These are phyloP conservation scores for Drosophila takahashii DNA, from an alignment of 1,140 invertebrate genomes.

Conservation along the genomic window DNA sequence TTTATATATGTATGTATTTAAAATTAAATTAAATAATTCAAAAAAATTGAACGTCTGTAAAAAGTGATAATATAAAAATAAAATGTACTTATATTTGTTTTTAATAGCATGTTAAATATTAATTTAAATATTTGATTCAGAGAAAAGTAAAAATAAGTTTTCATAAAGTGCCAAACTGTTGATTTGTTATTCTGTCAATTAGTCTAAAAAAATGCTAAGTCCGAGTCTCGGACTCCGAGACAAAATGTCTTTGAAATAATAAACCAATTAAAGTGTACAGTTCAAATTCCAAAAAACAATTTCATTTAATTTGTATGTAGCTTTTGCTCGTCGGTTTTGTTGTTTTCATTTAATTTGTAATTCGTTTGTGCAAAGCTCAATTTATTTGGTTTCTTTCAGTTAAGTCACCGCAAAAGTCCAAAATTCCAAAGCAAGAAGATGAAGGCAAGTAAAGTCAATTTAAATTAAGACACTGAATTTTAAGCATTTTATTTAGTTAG, in stretches of 20 bases:
- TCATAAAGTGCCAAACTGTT: neutral
- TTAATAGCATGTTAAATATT: no score
- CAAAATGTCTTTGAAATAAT: neutral
- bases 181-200: slow-evolving; percentile 2
- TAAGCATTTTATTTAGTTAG: slow-evolving; percentile 15
- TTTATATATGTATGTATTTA: no score
- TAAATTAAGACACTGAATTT: neutral
- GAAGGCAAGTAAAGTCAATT: slow-evolving; percentile 12
- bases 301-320: slow-evolving; percentile 22
- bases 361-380: slow-evolving; percentile 13
- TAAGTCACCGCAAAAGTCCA: slow-evolving; percentile 14
- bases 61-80: no score
- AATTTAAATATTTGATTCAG: neutral
- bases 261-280: slow-evolving; percentile 29
- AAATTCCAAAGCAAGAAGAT: slow-evolving; percentile 1
- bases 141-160: neutral
- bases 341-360: slow-evolving; percentile 27
- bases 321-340: neutral
- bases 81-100: no score
- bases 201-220: slow-evolving; percentile 1
- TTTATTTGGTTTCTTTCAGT: slow-evolving; percentile 7
- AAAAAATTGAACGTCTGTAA: neutral
- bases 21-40: slow-evolving; percentile 1
- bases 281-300: slow-evolving; percentile 19
- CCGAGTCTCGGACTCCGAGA: no score